A percentile compares a stretch with the other conserved stretches of the same genome.
Conservation (phyloP, 2,888 invertebrate genomes). For the Leuctra nigra region DNA sequence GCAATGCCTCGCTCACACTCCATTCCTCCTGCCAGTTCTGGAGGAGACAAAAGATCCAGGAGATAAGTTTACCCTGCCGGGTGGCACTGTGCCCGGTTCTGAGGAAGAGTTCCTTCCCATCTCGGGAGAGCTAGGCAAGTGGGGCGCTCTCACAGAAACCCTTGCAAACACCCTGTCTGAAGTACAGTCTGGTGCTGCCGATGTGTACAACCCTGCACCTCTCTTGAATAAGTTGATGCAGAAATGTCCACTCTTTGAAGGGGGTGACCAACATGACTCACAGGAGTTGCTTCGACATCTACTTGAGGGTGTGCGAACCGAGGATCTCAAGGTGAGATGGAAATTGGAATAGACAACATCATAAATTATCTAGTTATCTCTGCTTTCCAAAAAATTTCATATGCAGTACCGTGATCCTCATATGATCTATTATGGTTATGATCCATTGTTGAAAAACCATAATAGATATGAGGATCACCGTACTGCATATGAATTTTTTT, state of each 20-base stretch:
- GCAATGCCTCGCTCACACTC: slow-evolving; percentile 86
- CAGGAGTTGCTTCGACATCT: slow-evolving; percentile 90
- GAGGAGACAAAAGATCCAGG: slow-evolving; percentile 62
- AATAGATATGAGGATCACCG: too few relatives aligned
- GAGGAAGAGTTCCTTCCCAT: slow-evolving; percentile 1
- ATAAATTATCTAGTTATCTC: too few relatives aligned
- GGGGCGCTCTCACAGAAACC: slow-evolving; percentile 60
- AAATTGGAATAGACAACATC: too few relatives aligned
- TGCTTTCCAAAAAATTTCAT: too few relatives aligned
- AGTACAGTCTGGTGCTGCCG: slow-evolving; percentile 48
- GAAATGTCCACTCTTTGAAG: slow-evolving; percentile 72
- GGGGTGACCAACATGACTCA: slow-evolving; percentile 93
- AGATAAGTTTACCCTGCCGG: slow-evolving; percentile 43
- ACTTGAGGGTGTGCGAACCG: slow-evolving; percentile 76
- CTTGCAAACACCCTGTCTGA: slow-evolving; percentile 63
- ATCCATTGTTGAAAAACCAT: too few relatives aligned
- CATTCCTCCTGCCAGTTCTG: slow-evolving; percentile 60
- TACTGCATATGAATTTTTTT: too few relatives aligned
- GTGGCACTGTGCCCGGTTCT: slow-evolving; percentile 32
- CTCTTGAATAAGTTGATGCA: slow-evolving; percentile 23
- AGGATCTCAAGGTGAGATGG: slow-evolving; percentile 48
- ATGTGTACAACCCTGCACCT: slow-evolving; percentile 20
- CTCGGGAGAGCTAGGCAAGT: slow-evolving; percentile 47
- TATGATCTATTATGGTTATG: too few relatives aligned
- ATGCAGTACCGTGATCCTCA: too few relatives aligned